Evolutionary conservation across 2,113 vertebrate species (phyloP), one percentile per base, ranked within the genome.

Genomic region (Emydura subglobosa): DNA sequence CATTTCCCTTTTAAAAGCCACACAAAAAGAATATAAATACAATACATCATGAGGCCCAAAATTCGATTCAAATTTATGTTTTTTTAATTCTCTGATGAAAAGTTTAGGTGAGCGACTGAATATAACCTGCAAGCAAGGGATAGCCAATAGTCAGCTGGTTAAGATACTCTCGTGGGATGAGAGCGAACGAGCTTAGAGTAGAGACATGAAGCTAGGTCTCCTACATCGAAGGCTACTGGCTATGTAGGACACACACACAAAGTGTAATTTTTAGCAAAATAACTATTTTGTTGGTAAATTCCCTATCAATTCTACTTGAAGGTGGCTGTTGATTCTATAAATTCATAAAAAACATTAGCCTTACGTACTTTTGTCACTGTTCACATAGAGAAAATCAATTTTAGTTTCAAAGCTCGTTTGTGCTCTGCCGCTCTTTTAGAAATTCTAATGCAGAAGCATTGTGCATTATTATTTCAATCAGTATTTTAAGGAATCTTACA

Each of bases 341-440:
- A 53, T 72, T 94, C 13, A 0, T 79, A 4, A 61, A 89, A 78
- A 12, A 10, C 49, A 24, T 0, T 5, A 84, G 78, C 81, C 87
- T 0, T 53, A 93, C 78, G 25, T 47, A 53, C 82, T 83, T 22
- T 95, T 1, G 1, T 79, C 94, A 85, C 91, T 72, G 78, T 83
- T 8, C 1, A 42, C 4, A 7, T 83, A 85, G 1, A 0, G 88
- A 57, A 79, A 96, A 87, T 78, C 14, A 34, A 61, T 34, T 94
- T 85, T 49, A 86, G 83, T 74, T 68, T 93, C 83, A 50, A 93
- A 95, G 95, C 57, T 80, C 72, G 68, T 84, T 82, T 47, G 87
- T 87, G 94, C 89, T 86, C 92, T 54, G 50, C 22, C 96, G 85
- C 74, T 95, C 44, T 80, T 91, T 85, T 68, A 88, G 82, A 47